These are phyloP conservation scores for Pheosia gnoma DNA, from an alignment of 2,888 invertebrate species.

Conservation along the genomic window DNA sequence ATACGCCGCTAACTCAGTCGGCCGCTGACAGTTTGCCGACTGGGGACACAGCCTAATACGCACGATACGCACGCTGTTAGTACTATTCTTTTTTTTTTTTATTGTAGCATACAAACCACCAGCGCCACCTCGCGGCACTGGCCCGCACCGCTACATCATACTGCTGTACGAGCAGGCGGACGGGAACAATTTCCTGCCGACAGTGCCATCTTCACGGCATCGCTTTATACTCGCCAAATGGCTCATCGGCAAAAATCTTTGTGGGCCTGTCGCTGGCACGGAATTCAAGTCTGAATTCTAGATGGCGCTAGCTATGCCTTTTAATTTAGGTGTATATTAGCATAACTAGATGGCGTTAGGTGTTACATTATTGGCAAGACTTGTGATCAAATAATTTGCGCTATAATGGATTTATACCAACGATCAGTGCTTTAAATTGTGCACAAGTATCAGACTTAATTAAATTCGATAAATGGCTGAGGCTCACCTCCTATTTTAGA, in stretches of 20 bases:
- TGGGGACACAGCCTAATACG: too few relatives aligned
- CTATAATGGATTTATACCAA: too few relatives aligned
- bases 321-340: not conserved
- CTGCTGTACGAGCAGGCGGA: slow-evolving; percentile 74
- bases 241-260: slow-evolving; percentile 72
- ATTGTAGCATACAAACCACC: slow-evolving; percentile 72
- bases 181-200: slow-evolving; percentile 73
- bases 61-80: too few relatives aligned
- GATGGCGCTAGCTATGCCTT: slow-evolving; percentile 51
- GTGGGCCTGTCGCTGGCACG: slow-evolving; percentile 71
- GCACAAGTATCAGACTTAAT: too few relatives aligned
- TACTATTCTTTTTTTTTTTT: slow-evolving; percentile 10
- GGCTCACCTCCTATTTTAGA: too few relatives aligned
- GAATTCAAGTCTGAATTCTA: slow-evolving; percentile 71
- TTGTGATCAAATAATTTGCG: not conserved
- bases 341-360: slow-evolving; percentile 62
- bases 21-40: too few relatives aligned
- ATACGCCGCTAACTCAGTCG: too few relatives aligned
- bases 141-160: slow-evolving; percentile 74
- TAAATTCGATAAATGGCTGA: too few relatives aligned
- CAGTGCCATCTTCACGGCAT: slow-evolving; percentile 60
- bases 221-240: slow-evolving; percentile 69
- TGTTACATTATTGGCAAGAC: slow-evolving; percentile 15
- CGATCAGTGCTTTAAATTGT: too few relatives aligned
- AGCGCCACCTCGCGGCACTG: slow-evolving; percentile 75